Base-by-base conservation (phyloP, 2,888 invertebrate genomes). In the Hirtodrosophila trivittata region DNA sequence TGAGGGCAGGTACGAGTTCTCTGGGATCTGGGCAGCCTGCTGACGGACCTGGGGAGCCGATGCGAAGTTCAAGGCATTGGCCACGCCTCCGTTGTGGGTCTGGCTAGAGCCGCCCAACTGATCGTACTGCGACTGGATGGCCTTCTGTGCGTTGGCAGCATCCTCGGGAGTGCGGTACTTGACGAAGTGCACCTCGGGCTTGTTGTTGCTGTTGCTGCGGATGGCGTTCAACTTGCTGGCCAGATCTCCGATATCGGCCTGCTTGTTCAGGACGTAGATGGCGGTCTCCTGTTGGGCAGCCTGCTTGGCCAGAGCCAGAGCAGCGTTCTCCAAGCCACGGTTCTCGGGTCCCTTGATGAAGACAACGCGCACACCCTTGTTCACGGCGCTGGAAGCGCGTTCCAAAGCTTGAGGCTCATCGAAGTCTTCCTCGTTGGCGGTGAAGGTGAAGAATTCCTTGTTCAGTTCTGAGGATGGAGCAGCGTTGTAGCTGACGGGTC, bases 291-390 rank as follows among this genome's bases (percentile, higher is more conserved):
- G 89, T 28, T 90, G 83, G 21, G 82, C 87, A 56, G 87, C 89
- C 58, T 89, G 88, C 54, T 89, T 89, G 13, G 89, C 89, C 60
- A 89, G 56, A 43, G 87, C 77, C 38, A 89, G 54, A 4, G 88
- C 88, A 32, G 89, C 89, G 55, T 88, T 78, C 66, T 89, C 89
- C 37, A 89, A 52, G 0, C 83, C 89, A 57, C 75, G 83, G 60
- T 88, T 89, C 76, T 89, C 89, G 54, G 89, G 89, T 37, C 89
- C 89, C 81, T 88, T 90, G 35, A 89, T 89, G 81, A 90, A 89
- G 41, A 90, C 76, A 26, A 90, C 89, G 4, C 88, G 89, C 18
- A 89, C 83, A 45, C 84, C 87, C 58, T 78, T 87, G 67, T 86
- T 88, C 21, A 87, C 46, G n/a, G 77, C 62, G 47, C 60, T 57